Base-by-base conservation (phyloP, 2,888 invertebrate genomes). In the Thalpophila matura region DNA sequence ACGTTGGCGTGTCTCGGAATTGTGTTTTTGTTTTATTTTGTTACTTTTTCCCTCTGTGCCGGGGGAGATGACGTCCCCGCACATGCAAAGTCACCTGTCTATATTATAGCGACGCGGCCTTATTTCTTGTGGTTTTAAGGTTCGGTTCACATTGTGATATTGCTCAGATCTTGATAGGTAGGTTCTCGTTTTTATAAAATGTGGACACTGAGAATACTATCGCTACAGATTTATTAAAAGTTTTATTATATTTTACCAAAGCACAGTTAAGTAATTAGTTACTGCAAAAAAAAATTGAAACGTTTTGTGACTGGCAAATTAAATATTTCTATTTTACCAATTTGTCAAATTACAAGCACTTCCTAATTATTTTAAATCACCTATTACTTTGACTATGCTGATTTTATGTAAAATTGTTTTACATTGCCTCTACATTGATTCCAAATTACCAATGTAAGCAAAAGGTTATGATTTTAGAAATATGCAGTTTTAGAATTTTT, bases 21-120 rank as follows among this genome's bases (percentile, higher is more conserved):
- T 89, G 87, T 88, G 79, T 89, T 88, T 88, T 87, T 87, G 85
- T 88, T 89, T 86, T 86, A 83, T 86, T 85, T 82, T 75, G 79
- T 84, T 81, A 83, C 76, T 74, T 79, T 65, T 77, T 76, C 73
- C 74, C 71, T 83, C 77, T 81, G 70, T 72, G 62, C 33, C 70
- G 43, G 73, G 73, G 84, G 75, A 80, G 78, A 79, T 61, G 72
- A 66, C 58, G 69, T 75, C 72, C 73, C 63, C 63, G 55, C 70
- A 74, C 74, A 84, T 81, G 81, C 79, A 81, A 81, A 84, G 78
- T 74, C 78, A 74, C 77, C 78, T 79, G 77, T 74, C 75, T 75
- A 79, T 73, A 78, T 79, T 80, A 80, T 67, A 76, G 50, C 37
- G 40, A 78, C 69, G 58, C 68, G 74, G 61, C 78, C 80, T 79